phyloP scores from a whole-genome alignment of 2,113 vertebrate species.

The Cephalopholis sonnerati region DNA sequence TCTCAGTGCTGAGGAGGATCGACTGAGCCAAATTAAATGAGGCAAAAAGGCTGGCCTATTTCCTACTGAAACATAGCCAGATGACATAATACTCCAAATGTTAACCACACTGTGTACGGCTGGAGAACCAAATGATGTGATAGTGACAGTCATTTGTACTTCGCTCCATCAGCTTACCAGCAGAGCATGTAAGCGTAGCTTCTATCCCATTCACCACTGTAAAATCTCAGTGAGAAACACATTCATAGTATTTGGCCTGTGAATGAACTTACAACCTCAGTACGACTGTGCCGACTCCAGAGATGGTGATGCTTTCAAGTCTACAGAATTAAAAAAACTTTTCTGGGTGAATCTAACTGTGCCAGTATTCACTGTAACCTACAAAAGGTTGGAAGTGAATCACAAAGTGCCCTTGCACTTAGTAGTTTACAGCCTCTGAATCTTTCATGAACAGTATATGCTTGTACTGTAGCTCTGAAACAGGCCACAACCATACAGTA shows the following conservation, averaged over 20 bases:
- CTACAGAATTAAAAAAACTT: neutral
- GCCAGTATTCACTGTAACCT: neutral
- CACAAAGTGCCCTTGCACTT: slow-evolving; percentile 71
- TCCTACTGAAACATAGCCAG: neutral
- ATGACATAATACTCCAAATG: neutral
- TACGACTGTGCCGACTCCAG: slow-evolving; percentile 1
- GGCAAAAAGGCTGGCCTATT: slow-evolving; percentile 1
- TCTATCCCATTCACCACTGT: neutral
- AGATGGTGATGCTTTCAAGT: neutral
- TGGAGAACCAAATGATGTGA: neutral
- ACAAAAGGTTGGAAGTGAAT: slow-evolving; percentile 45
- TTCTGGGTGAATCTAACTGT: neutral
- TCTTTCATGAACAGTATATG: slow-evolving; percentile 72
- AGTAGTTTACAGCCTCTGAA: slow-evolving; percentile 68
- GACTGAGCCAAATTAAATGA: slow-evolving; percentile 16
- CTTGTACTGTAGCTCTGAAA: slow-evolving; percentile 40
- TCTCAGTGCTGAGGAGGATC: neutral
- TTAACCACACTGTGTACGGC: neutral
- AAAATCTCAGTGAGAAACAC: slow-evolving; percentile 4
- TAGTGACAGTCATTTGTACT: neutral
- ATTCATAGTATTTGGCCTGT: neutral
- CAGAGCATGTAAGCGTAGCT: neutral
- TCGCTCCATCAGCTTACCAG: neutral
- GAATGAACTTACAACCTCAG: slow-evolving; percentile 8
- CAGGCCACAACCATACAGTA: neutral